Evolutionary conservation across 2,113 vertebrate species (phyloP), one percentile per base, ranked within the genome.

Genomic region (Stictonetta naevosa): DNA sequence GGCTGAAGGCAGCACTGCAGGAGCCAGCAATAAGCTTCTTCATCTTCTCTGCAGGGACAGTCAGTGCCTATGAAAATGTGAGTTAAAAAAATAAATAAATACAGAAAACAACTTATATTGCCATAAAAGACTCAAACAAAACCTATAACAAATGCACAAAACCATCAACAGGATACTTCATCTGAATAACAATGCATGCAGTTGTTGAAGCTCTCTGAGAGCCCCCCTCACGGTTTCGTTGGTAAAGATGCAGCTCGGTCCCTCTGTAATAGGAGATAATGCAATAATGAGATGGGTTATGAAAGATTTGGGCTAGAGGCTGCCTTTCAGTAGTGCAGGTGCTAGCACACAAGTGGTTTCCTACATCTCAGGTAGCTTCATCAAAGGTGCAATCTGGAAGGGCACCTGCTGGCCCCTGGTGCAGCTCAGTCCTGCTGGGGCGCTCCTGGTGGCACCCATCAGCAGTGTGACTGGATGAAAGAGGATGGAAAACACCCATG

Each of bases 241-340:
- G 75, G 33, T 67, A 71, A 90, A 82, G 38, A 36, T 63, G 71
- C 23, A 53, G 71, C 82, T 92, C 78, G 58, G 71, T 68, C 76
- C 77, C 58, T 71, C 64, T 64, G 36, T 18, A n/a, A 63, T 63
- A 63, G 19, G 36, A 63, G 25, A 40, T 28, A 40, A 28, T 3
- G 11, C 17, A 36, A 40, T 40, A 40, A 76, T 28, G 46, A 80
- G 31, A 28, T 29, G 8, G 40, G n/a, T 36, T 81, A 34, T 53
- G 71, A 69, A 60, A 52, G 48, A 25, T 80, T 58, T 62, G 63
- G 64, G 81, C 72, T 53, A 46, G 52, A 73, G 59, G 52, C 59
- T 72, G 78, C 53, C 44, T 85, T 86, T 87, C 8, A 4, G 23
- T 28, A 73, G 50, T 1, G 1, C 14, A 4, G 79, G 34, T 77